Percentiles rank a stretch among this genome's conserved stretches.
Evolutionary conservation across 2,888 invertebrate species (phyloP).

Genomic region (Carabus problematicus): DNA sequence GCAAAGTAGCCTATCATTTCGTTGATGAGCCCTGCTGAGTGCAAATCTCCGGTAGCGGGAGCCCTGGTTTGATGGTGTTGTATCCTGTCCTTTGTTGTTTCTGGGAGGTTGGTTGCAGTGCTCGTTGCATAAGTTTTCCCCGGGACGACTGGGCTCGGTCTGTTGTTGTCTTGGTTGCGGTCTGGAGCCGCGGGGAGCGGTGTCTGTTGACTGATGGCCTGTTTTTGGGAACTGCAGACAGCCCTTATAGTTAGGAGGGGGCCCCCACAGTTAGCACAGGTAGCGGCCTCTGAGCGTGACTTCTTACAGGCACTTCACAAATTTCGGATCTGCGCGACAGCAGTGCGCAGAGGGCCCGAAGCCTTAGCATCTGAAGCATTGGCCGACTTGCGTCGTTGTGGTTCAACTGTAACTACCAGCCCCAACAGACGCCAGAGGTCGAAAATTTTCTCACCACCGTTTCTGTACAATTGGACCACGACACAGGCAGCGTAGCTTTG

Average conservation of each 20-base stretch:
- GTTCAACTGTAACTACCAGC: too few species aligned
- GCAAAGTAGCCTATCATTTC: background rate
- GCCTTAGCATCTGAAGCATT: background rate
- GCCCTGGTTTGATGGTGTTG: background rate
- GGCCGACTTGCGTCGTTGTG: background rate
- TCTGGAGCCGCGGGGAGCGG: too few species aligned
- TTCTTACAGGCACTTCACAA: background rate
- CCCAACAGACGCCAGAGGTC: too few species aligned
- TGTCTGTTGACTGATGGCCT: background rate
- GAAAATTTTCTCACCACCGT: too few species aligned
- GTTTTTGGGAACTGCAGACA: background rate
- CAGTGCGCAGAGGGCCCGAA: background rate
- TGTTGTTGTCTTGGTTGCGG: background rate
- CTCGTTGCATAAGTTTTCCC: background rate
- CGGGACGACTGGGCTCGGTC: background rate
- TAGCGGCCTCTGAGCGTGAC: background rate
- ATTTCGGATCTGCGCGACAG: background rate
- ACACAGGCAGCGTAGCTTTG: too few species aligned
- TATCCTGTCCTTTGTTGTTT: background rate
- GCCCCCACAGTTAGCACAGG: background rate
- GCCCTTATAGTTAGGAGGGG: background rate
- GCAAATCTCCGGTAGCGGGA: too few species aligned
- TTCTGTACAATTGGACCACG: too few species aligned
- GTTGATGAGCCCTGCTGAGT: too few species aligned
- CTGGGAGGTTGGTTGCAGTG: background rate